A percentile compares a stretch with the other conserved stretches of the same genome.
phyloP scores from a whole-genome alignment of 2,888 invertebrate genomes.

The Drosophila aldrichi region DNA sequence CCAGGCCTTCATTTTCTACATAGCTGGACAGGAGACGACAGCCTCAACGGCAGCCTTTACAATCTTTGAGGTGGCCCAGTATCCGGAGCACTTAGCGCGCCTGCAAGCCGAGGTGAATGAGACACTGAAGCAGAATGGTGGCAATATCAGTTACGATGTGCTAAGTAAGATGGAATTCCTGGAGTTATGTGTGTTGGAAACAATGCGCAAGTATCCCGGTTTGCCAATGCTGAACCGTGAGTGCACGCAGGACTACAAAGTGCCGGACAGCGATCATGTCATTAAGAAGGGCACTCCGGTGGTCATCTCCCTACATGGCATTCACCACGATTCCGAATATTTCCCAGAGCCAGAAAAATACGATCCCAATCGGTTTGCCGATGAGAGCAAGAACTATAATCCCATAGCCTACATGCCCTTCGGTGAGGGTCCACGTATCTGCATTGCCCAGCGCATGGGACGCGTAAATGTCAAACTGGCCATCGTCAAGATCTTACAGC shows the following conservation, averaged over 20 bases:
- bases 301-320: constrained; percentile 82
- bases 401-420: constrained; percentile 83
- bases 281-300: constrained; percentile 83
- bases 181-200: constrained; percentile 83
- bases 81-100: constrained; percentile 82
- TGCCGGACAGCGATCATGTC: constrained; percentile 78
- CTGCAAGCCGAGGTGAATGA: constrained; percentile 82
- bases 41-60: constrained; percentile 83
- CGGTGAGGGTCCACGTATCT: constrained; percentile 84
- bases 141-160: constrained; percentile 81
- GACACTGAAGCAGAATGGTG: constrained; percentile 74
- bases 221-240: constrained; percentile 83
- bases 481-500: constrained; percentile 69
- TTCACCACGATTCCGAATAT: constrained; percentile 84
- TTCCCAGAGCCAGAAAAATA: constrained; percentile 85
- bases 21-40: constrained; percentile 86
- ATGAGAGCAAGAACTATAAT: constrained; percentile 72
- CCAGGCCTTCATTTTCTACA: constrained; percentile 84
- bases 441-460: constrained; percentile 83
- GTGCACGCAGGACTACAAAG: constrained; percentile 82
- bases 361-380: constrained; percentile 84
- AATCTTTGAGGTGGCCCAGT: constrained; percentile 84
- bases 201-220: constrained; percentile 85
- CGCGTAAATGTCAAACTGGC: constrained; percentile 77
- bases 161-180: constrained; percentile 85